phyloP scores from a whole-genome alignment of 2,888 invertebrate species.

The Pocota personata region DNA sequence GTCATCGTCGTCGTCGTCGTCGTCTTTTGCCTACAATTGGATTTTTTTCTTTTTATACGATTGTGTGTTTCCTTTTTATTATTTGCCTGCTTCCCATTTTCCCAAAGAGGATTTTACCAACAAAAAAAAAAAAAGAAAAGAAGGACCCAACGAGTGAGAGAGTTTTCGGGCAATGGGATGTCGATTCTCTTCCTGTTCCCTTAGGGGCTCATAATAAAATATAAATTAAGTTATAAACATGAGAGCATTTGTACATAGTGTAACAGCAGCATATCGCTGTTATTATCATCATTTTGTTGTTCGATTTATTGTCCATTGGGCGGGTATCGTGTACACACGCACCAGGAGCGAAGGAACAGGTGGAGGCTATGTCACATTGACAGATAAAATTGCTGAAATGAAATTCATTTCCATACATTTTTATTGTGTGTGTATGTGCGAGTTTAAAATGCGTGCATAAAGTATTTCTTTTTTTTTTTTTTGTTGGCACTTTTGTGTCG shows the following conservation, averaged over 20 bases:
- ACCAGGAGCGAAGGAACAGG: slow-evolving; percentile 16
- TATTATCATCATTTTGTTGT: slow-evolving; percentile 69
- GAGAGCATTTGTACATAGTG: slow-evolving; percentile 39
- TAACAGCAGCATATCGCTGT: slow-evolving; percentile 48
- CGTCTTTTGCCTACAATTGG: slow-evolving; percentile 53
- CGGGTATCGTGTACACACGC: neutral
- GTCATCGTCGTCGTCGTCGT: neutral
- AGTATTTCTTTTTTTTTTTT: neutral
- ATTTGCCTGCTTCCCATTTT: slow-evolving; percentile 22
- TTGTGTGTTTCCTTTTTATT: slow-evolving; percentile 44
- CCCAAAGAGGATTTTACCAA: slow-evolving; percentile 13
- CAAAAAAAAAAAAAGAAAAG: no score
- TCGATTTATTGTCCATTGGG: slow-evolving; percentile 63
- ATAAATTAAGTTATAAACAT: slow-evolving; percentile 72
- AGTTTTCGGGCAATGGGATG: slow-evolving; percentile 9
- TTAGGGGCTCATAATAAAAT: slow-evolving; percentile 65
- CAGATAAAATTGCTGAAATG: slow-evolving; percentile 46
- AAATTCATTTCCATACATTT: slow-evolving; percentile 49
- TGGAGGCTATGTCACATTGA: slow-evolving; percentile 41
- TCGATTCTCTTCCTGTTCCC: slow-evolving; percentile 9
- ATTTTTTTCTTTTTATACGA: slow-evolving; percentile 45
- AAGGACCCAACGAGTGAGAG: no score
- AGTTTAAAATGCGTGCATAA: slow-evolving; percentile 29
- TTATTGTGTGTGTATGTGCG: neutral
- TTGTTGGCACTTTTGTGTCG: neutral